Conservation (phyloP, 2,113 vertebrate genomes). For the Percopsis transmontana region DNA sequence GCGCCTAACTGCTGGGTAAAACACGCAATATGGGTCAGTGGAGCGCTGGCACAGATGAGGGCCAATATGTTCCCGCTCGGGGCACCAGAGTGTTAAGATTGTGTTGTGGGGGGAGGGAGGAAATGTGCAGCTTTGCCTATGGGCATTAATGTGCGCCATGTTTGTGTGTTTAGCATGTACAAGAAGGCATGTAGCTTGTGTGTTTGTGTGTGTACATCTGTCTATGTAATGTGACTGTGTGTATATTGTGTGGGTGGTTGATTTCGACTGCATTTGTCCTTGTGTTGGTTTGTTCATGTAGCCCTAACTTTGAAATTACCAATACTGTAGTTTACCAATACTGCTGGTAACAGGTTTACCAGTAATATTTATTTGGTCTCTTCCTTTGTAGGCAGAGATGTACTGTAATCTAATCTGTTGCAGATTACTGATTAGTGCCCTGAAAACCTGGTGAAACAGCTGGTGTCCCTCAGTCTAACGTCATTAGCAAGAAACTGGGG, state of each 20-base stretch:
- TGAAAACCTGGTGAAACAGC: neutral
- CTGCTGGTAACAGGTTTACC: too few species aligned
- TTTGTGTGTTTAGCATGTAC: neutral
- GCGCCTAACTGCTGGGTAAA: conserved; percentile 12
- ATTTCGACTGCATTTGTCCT: too few species aligned
- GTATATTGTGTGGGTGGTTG: too few species aligned
- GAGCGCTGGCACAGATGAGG: conserved; percentile 52
- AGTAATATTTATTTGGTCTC: too few species aligned
- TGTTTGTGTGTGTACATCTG: conserved; percentile 4
- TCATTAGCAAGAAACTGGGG: neutral
- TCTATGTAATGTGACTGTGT: too few species aligned
- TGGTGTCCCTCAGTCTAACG: neutral
- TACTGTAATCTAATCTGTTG: neutral
- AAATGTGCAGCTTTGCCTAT: neutral
- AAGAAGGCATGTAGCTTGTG: neutral
- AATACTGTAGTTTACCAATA: too few species aligned
- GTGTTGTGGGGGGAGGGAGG: conserved; percentile 11
- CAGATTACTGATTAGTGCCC: neutral
- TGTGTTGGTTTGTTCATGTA: too few species aligned
- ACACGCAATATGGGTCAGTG: conserved; percentile 63
- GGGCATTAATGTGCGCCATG: neutral
- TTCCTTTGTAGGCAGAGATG: too few species aligned
- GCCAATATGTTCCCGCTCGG: conserved; percentile 36
- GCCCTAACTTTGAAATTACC: too few species aligned
- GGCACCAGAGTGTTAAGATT: conserved; percentile 15